Conservation (phyloP, 1,140 invertebrate species). For the Heliconius eleuchia region DNA sequence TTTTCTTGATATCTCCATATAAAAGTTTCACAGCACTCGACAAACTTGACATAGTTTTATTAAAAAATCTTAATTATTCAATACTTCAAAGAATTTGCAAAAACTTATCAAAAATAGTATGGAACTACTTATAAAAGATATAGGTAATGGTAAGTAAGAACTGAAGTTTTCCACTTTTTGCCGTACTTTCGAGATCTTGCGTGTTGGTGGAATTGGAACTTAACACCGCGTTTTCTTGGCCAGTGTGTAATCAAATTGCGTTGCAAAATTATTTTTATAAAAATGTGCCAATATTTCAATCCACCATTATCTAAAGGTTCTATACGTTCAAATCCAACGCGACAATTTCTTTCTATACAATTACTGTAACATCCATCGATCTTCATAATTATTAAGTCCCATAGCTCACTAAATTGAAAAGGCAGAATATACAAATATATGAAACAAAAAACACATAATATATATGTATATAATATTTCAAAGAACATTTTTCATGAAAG, state of each 20-base stretch:
- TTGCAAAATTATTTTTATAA: no score
- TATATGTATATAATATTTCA: constrained; percentile 8
- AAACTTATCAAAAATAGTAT: no score
- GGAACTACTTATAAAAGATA: no score
- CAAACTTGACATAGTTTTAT: constrained; percentile 27
- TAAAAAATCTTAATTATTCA: constrained; percentile 25
- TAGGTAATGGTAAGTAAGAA: no score
- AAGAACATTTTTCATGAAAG: constrained; percentile 10
- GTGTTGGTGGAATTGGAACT: no score
- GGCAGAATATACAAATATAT: not conserved
- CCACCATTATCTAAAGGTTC: not conserved
- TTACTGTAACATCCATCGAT: not conserved
- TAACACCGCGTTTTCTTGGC: no score
- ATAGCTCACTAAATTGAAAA: no score
- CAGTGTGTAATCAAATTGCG: no score
- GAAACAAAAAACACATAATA: not conserved
- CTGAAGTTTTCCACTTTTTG: no score
- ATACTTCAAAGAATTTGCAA: no score
- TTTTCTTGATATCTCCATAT: constrained; percentile 30
- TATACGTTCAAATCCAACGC: not conserved
- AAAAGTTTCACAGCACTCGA: constrained; percentile 19
- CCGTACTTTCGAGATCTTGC: no score
- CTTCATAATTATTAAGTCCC: not conserved
- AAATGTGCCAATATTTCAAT: no score
- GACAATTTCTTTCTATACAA: not conserved